phyloP scores from a whole-genome alignment of 2,113 vertebrate species.

The Prionailurus viverrinus region DNA sequence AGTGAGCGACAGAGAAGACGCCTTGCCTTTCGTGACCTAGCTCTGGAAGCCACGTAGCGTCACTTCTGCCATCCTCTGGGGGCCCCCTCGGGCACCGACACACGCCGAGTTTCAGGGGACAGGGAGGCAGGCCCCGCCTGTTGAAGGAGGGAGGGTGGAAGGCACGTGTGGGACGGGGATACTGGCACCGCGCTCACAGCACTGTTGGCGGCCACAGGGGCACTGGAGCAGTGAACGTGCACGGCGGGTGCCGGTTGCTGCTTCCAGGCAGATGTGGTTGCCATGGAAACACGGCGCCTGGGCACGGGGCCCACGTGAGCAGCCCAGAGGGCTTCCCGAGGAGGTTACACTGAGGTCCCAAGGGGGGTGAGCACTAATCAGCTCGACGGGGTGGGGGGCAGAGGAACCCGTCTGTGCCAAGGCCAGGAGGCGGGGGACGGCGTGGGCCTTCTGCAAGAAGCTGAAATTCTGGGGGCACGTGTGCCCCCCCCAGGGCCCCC shows the following conservation, averaged over 20 bases:
- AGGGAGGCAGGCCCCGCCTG: fast-evolving
- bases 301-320: fast-evolving
- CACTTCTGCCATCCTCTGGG: fast-evolving
- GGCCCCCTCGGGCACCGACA: background rate
- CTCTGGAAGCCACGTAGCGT: background rate
- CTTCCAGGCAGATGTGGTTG: background rate
- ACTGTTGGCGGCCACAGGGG: background rate
- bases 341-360: background rate
- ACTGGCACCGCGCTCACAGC: fast-evolving
- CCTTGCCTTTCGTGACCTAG: background rate
- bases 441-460: fast-evolving
- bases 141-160: fast-evolving
- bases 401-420: background rate
- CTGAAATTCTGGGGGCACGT: background rate
- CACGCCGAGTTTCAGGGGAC: background rate
- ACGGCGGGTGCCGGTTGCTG: fast-evolving
- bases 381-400: background rate
- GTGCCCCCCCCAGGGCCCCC: fast-evolving
- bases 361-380: background rate
- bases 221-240: background rate
- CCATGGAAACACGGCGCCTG: fast-evolving
- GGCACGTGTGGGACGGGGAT: background rate
- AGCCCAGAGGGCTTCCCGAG: background rate
- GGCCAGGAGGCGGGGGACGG: background rate
- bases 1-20: too few relatives aligned